Percentiles rank a stretch among this genome's conserved stretches.
These are phyloP conservation scores for Leptodactylus fallax DNA, from an alignment of 2,797 vertebrate species.

Conservation along the genomic window DNA sequence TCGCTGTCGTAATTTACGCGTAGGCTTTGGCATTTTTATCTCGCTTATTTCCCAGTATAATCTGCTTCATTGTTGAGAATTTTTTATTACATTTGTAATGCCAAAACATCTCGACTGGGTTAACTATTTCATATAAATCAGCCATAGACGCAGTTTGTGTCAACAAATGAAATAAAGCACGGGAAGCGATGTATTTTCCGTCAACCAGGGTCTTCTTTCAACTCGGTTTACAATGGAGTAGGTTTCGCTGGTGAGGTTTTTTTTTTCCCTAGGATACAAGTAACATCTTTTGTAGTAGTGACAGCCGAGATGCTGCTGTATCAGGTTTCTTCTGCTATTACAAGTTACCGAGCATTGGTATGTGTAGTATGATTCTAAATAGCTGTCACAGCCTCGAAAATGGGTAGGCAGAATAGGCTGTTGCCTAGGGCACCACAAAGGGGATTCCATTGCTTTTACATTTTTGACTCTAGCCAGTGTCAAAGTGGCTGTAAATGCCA, in stretches of 20 bases:
- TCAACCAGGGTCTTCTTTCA: conserved; percentile 31
- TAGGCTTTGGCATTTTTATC: conserved; percentile 21
- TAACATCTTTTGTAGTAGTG: conserved; percentile 2
- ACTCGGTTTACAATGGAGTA: conserved; percentile 16
- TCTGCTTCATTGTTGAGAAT: conserved; percentile 37
- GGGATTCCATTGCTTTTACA: neutral
- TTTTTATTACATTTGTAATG: conserved; percentile 37
- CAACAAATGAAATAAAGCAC: conserved; percentile 25
- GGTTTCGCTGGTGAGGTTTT: neutral
- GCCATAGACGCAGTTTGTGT: conserved; percentile 12
- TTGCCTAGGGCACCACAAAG: neutral
- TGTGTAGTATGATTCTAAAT: too few species aligned
- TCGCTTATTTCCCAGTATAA: conserved; percentile 41
- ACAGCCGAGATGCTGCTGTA: neutral
- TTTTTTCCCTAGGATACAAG: neutral
- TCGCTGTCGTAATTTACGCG: conserved; percentile 20
- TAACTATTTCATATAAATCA: conserved; percentile 49
- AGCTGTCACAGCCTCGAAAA: neutral
- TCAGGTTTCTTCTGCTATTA: neutral
- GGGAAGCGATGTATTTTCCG: conserved; percentile 37
- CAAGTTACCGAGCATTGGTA: neutral
- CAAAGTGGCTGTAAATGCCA: neutral
- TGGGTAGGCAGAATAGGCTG: neutral
- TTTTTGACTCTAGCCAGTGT: neutral
- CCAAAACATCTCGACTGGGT: conserved; percentile 30